A percentile compares a stretch with the other conserved stretches of the same genome.
Conservation (phyloP, 2,888 invertebrate genomes). For the Helicoverpa assulta region DNA sequence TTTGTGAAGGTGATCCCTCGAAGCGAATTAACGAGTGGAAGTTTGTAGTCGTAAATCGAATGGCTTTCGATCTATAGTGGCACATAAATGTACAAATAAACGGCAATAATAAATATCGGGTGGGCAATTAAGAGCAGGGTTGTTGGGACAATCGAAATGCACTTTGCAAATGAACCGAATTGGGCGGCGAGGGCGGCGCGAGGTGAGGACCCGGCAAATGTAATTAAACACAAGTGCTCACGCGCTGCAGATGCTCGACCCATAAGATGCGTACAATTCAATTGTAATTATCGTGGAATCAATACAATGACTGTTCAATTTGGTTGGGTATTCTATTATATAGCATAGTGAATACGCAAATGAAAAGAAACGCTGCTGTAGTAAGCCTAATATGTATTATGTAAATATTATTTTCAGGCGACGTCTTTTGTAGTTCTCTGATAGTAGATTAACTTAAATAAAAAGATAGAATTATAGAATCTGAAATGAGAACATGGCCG, state of each 20-base stretch:
- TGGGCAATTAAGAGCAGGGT: slow-evolving; percentile 86
- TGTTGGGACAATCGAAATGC: slow-evolving; percentile 88
- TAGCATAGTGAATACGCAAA: background rate
- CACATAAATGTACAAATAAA: slow-evolving; percentile 79
- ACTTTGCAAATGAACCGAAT: slow-evolving; percentile 89
- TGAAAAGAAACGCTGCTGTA: background rate
- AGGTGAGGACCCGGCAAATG: slow-evolving; percentile 73
- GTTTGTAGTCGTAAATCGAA: slow-evolving; percentile 67
- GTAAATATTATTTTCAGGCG: too few species aligned
- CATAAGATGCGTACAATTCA: slow-evolving; percentile 50
- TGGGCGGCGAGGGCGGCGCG: slow-evolving; percentile 66
- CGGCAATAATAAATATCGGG: slow-evolving; percentile 87
- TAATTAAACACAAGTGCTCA: slow-evolving; percentile 79
- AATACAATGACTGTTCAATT: slow-evolving; percentile 37
- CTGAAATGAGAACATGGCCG: too few species aligned
- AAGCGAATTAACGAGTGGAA: slow-evolving; percentile 50
- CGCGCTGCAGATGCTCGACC: slow-evolving; percentile 54
- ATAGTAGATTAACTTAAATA: too few species aligned
- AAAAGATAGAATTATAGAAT: too few species aligned
- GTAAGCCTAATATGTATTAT: background rate
- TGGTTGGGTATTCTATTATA: background rate
- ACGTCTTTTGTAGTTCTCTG: too few species aligned
- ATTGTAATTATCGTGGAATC: slow-evolving; percentile 40
- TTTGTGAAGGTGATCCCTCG: slow-evolving; percentile 52
- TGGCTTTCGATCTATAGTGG: slow-evolving; percentile 73